Evolutionary conservation across 1,140 invertebrate genomes (phyloP), one percentile per base, ranked within the genome.

Genomic region (Ditylenchus dipsaci): DNA sequence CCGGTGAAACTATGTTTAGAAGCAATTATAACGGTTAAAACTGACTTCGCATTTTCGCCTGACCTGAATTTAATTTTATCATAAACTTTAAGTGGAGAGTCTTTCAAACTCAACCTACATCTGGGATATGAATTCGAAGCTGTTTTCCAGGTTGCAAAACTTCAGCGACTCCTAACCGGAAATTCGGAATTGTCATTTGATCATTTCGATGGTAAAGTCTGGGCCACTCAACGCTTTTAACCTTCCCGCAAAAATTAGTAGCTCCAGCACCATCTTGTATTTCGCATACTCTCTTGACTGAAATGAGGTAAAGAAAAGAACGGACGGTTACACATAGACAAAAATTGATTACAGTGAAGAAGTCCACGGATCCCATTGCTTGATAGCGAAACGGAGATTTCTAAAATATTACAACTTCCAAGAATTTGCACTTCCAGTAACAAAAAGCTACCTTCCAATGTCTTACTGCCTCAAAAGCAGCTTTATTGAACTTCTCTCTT

Each of bases 61-160:
- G 3, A 38, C 33, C 33, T 38, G 11, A 38, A 38, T n/a, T n/a
- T n/a, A n/a, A n/a, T n/a, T n/a, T n/a, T n/a, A n/a, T n/a, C n/a
- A n/a, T n/a, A n/a, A n/a, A n/a, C n/a, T n/a, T n/a, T n/a, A n/a
- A n/a, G n/a, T n/a, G n/a, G n/a, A n/a, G n/a, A n/a, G n/a, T n/a
- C n/a, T n/a, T n/a, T n/a, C n/a, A n/a, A n/a, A n/a, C n/a, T n/a
- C 0, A 47, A 68, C 30, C 30, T 30, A 64, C 45, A 27, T 68
- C 29, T 42, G 62, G 26, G 26, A 30, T 53, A 27, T 17, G 53
- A 67, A 56, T 26, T 27, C 60, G 53, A 26, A 27, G 17, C n/a
- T 38, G 17, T 23, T 21, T 15, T n/a, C n/a, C 17, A 38, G 30
- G 23, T 17, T 59, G 21, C 30, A 26, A 30, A 43, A 13, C 33